phyloP scores from a whole-genome alignment of 1,140 invertebrate species.

The Bemisia tabaci region DNA sequence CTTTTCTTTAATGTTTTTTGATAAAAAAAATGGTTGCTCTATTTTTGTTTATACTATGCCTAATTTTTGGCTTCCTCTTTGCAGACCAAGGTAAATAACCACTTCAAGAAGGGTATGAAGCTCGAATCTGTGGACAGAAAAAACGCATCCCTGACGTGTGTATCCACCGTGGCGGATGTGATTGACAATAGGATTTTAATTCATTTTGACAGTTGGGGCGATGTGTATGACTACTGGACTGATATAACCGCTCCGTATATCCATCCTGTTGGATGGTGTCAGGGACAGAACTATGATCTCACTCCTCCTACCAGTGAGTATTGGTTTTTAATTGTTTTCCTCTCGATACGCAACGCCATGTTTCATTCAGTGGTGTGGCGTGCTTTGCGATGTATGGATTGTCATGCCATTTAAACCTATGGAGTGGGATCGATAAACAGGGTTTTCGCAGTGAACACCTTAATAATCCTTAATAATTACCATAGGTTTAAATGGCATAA shows the following conservation, averaged over 20 bases:
- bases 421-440: no score
- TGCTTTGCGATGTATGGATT: no score
- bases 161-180: slow-evolving; percentile 73
- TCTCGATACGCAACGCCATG: background rate
- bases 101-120: slow-evolving; percentile 78
- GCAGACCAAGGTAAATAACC: background rate
- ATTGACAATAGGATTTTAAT: slow-evolving; percentile 74
- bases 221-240: slow-evolving; percentile 89
- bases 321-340: no score
- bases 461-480: no score
- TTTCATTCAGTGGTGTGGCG: background rate
- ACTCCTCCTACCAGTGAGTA: slow-evolving; percentile 71
- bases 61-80: no score
- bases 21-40: no score
- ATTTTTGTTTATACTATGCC: no score
- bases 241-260: slow-evolving; percentile 80
- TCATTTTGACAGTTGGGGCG: slow-evolving; percentile 91
- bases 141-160: slow-evolving; percentile 70
- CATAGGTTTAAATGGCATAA: no score
- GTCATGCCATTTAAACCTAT: no score
- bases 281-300: slow-evolving; percentile 58
- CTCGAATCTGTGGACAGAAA: slow-evolving; percentile 88
- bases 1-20: no score
- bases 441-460: no score
- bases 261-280: slow-evolving; percentile 86